A percentile compares a stretch with the other conserved stretches of the same genome.
These are phyloP conservation scores for Zalophus californianus DNA, from an alignment of 2,797 vertebrate species.

Conservation along the genomic window DNA sequence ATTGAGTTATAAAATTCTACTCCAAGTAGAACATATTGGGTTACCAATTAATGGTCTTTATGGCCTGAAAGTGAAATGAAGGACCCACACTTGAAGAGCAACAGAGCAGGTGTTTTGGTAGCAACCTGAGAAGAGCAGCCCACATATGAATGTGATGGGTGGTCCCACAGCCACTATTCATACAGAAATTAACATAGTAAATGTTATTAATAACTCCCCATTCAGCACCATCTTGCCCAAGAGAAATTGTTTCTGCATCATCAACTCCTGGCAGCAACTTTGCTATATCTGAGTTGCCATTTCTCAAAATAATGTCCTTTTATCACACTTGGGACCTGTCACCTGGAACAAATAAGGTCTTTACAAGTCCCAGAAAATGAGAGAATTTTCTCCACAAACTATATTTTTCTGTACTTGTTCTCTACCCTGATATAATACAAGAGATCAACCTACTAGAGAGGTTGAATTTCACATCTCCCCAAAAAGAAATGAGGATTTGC, in stretches of 20 bases:
- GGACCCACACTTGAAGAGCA: neutral
- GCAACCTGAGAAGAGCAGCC: neutral
- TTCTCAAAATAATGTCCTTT: neutral
- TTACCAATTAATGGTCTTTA: neutral
- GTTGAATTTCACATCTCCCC: neutral
- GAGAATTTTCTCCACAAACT: neutral
- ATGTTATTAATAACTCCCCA: neutral
- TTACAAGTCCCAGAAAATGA: neutral
- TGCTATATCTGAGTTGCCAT: neutral
- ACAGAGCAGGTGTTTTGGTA: fast-evolving
- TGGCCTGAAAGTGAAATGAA: neutral
- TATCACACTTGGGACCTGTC: neutral
- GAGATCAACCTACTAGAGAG: neutral
- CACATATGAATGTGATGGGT: neutral
- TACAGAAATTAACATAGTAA: neutral
- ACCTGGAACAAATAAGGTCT: neutral
- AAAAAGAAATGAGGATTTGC: neutral
- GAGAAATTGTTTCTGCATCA: neutral
- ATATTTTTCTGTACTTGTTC: neutral
- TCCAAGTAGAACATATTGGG: neutral
- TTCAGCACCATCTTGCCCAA: neutral
- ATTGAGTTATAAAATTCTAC: neutral
- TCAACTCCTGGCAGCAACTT: neutral
- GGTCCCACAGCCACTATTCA: neutral
- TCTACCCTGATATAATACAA: neutral